Conservation (phyloP, 2,888 invertebrate species). For the Halocaridina rubra region DNA sequence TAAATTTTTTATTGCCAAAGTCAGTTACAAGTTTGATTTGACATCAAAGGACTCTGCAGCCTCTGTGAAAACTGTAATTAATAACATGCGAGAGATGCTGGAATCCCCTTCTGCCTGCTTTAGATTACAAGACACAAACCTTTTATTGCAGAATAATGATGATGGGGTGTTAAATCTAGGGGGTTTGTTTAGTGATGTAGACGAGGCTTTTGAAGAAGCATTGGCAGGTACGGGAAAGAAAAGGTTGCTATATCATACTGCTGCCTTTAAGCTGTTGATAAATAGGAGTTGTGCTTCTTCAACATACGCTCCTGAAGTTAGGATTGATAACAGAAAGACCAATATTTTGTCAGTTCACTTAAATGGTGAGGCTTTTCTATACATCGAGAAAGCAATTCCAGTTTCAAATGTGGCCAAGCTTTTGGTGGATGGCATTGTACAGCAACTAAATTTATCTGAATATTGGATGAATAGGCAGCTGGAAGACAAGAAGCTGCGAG, state of each 20-base stretch:
- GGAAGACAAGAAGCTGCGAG: conserved; percentile 18
- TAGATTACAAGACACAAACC: conserved; percentile 4
- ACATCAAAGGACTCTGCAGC: conserved; percentile 5
- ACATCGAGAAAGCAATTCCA: conserved; percentile 23
- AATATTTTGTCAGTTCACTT: conserved; percentile 16
- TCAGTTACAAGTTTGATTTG: conserved; percentile 16
- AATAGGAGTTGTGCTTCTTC: background rate
- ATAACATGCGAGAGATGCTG: conserved; percentile 5
- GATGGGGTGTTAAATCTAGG: conserved; percentile 12
- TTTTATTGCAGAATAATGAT: conserved; percentile 28
- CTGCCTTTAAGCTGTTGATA: conserved; percentile 21
- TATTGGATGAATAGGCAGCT: conserved; percentile 52
- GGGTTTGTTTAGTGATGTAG: background rate
- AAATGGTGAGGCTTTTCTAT: conserved; percentile 41
- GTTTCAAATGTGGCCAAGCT: background rate
- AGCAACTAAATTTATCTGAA: conserved; percentile 45
- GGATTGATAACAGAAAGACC: conserved; percentile 31
- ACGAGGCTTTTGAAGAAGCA: background rate
- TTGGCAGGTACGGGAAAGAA: conserved; percentile 24
- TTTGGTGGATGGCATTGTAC: conserved; percentile 24
- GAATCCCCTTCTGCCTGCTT: conserved; percentile 40
- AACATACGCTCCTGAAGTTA: conserved; percentile 47
- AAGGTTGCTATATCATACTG: conserved; percentile 7
- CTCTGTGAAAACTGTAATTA: background rate
- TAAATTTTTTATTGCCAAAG: conserved; percentile 16